Evolutionary conservation across 2,888 invertebrate species (phyloP), one percentile per base, ranked within the genome.

Genomic region (Callimorpha dominula): DNA sequence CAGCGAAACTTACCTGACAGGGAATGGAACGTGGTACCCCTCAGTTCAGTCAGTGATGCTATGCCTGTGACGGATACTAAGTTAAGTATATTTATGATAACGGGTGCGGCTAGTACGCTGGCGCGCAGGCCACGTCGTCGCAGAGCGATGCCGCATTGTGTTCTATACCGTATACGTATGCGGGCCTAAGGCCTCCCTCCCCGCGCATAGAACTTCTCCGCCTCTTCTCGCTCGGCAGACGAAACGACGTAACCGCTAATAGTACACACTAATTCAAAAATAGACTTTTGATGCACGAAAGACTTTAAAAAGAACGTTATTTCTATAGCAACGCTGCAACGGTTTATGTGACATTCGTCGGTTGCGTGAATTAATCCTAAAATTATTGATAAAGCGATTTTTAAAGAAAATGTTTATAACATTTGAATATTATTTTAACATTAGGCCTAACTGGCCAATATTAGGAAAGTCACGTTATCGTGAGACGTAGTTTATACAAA

Each of bases 141-240:
- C 94, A 92, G 90, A 87, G 75, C 87, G 89, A 85, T 93, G 92
- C 92, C 94, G 94, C 93, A 95, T 91, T 93, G 91, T 91, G 91
- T 84, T 93, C 92, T 93, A 92, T 91, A 88, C 85, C 89, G 84
- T 89, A 88, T 90, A 91, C 88, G 86, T 91, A 88, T 89, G 88
- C 89, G 89, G 88, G 86, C 78, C 85, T 83, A 81, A 81, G 81
- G 79, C 81, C 76, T 81, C 85, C 83, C 78, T 74, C 78, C 76
- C 74, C 78, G 75, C 82, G 65, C 75, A 71, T 69, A 62, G 70
- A 78, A 81, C 78, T 77, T 77, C 81, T 76, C 80, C 77, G 72
- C 83, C 77, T 77, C 74, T 69, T 72, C 72, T 62, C 50, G 72
- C 66, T 72, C 65, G 14, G 74, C 77, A 69, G 64, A 77, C 81